Conservation (phyloP, 2,888 invertebrate genomes). For the Tricholauxania praeusta region DNA sequence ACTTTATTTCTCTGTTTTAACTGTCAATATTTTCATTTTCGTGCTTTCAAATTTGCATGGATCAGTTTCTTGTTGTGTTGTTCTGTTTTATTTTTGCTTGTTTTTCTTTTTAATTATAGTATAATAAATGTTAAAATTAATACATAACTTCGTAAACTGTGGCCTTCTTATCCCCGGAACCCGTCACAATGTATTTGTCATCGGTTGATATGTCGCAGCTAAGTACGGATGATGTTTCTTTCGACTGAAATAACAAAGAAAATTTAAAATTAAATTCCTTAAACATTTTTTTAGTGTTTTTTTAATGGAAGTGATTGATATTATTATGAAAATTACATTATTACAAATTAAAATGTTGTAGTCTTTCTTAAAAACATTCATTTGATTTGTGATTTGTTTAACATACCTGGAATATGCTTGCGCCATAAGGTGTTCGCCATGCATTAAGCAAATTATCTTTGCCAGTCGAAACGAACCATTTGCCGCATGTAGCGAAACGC, state of each 20-base stretch:
- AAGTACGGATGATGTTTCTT: conserved; percentile 97
- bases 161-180: conserved; percentile 98
- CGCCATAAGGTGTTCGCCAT: conserved; percentile 98
- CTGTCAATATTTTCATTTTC: conserved; percentile 23
- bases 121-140: conserved; percentile 65
- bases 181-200: conserved; percentile 98
- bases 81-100: conserved; percentile 29
- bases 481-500: conserved; percentile 94
- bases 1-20: conserved; percentile 21
- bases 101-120: conserved; percentile 41
- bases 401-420: conserved; percentile 95
- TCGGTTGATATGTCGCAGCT: conserved; percentile 98
- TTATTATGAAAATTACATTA: no score
- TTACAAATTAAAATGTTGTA: no score
- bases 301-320: neutral
- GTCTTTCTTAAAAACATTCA: neutral
- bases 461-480: conserved; percentile 99
- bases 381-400: neutral
- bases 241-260: conserved; percentile 74
- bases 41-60: conserved; percentile 11
- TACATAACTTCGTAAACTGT: conserved; percentile 97
- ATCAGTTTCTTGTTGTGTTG: conserved; percentile 26
- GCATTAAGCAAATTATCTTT: conserved; percentile 98
- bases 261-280: neutral
- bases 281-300: neutral